phyloP scores from a whole-genome alignment of 2,888 invertebrate genomes.

The Acanthosepion esculentum region DNA sequence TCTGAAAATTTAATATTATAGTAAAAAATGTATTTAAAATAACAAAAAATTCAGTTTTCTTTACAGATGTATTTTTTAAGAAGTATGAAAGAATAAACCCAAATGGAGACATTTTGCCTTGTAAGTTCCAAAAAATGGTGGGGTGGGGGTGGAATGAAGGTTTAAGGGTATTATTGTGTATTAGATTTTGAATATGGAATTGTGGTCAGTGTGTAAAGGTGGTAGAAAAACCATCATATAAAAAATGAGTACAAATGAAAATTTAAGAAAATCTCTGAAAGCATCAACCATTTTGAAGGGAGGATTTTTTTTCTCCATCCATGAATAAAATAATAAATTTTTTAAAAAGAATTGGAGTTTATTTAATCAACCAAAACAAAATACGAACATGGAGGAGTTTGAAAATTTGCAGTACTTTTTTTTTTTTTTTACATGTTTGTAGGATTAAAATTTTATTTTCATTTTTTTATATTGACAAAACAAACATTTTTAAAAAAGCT shows the following conservation, averaged over 20 bases:
- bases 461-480: too few relatives aligned
- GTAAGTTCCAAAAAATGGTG: neutral
- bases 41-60: neutral
- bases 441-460: too few relatives aligned
- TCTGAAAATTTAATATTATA: neutral
- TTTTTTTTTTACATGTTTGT: neutral
- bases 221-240: neutral
- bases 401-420: neutral
- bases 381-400: neutral
- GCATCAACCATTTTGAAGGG: neutral
- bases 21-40: neutral
- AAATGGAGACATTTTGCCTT: neutral
- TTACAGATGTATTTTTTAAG: neutral
- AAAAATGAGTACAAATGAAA: neutral
- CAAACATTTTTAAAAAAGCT: too few relatives aligned
- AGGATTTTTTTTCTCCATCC: neutral
- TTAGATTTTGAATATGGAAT: neutral
- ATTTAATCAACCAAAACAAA: neutral
- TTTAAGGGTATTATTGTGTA: neutral
- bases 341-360: neutral
- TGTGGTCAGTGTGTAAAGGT: neutral
- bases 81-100: neutral
- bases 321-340: neutral
- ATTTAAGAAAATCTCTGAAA: neutral
- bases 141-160: neutral